A percentile compares a stretch with the other conserved stretches of the same genome.
Conservation (phyloP, 2,113 vertebrate species). For the Elaphurus davidianus region DNA sequence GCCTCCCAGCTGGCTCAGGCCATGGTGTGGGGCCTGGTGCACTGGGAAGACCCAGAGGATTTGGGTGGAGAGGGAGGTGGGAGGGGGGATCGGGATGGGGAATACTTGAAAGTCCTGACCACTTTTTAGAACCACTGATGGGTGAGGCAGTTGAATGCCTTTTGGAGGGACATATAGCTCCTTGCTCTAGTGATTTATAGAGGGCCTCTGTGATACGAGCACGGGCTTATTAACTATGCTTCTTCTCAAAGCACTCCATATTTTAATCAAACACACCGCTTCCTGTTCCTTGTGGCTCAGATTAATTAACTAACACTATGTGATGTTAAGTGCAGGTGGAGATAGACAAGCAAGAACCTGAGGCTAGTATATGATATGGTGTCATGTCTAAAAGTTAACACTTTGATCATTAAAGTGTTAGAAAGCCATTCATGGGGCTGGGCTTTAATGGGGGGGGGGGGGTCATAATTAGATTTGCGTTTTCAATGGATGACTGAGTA, state of each 20-base stretch:
- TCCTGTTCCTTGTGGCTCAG: conserved; percentile 1
- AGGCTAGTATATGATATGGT: background rate
- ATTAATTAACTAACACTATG: conserved; percentile 7
- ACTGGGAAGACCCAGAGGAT: too few species aligned
- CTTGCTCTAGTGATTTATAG: conserved; percentile 52
- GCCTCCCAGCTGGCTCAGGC: background rate
- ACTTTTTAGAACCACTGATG: background rate
- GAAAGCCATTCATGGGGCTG: conserved; percentile 6
- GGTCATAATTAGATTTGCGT: conserved; percentile 3
- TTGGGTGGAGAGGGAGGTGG: too few species aligned
- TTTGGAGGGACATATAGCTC: background rate
- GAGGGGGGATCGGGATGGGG: too few species aligned
- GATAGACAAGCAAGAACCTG: conserved; percentile 34
- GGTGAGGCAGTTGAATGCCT: background rate
- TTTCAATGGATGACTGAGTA: background rate
- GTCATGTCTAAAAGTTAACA: background rate
- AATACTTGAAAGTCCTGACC: background rate
- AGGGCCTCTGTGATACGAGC: conserved; percentile 44
- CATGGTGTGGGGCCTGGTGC: background rate
- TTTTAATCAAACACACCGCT: conserved; percentile 30
- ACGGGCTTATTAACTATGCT: conserved; percentile 33
- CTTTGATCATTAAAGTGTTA: conserved; percentile 7
- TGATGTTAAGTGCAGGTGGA: background rate
- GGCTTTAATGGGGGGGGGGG: background rate
- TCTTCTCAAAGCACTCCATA: conserved; percentile 1